Evolutionary conservation across 2,888 invertebrate species (phyloP), one percentile per base, ranked within the genome.

Genomic region (Xylocampa areola): DNA sequence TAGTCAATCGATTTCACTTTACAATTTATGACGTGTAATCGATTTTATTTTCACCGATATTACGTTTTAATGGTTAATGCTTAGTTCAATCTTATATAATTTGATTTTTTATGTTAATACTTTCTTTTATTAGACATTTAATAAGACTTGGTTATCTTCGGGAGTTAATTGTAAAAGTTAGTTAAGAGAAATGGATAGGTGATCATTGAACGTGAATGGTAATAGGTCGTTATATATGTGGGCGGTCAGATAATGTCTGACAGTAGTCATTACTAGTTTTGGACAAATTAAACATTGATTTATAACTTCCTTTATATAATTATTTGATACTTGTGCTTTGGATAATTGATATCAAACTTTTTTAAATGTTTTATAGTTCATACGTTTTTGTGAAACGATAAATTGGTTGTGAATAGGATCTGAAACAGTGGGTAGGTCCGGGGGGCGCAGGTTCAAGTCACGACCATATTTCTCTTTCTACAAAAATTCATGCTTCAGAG

Each of bases 41-140:
- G 66, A 41, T 40, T 76, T 54, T 57, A 73, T 69, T 76, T 73
- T 59, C 66, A 52, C 60, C 58, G 14, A 66, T 57, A 73, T 50
- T 55, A 75, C 65, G 37, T 33, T 62, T 35, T 50, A 30, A 67
- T 55, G 33, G 39, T 17, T 48, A 50, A 59, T 54, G 40, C 36
- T 37, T 55, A 66, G 29, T 43, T 63, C 36, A 29, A 44, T 7
- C 39, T 68, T 62, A 65, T 48, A 62, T 68, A 72, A 72, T 72
- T 63, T 14, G 32, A 59, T 68, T 17, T 59, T 55, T 36, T n/a
- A 43, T 60, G 3, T 62, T 36, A 47, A 48, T 29, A 59, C 59
- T 68, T 75, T 73, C 66, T 66, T 63, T 54, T 27, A 23, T 32
- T 44, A 16, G 2, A 32, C 16, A n/a, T 44, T 53, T 41, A 41